Conservation (phyloP, 30 jellyfish, hydroid and myxozoan species). For the Hydractinia symbiolongicarpus region DNA sequence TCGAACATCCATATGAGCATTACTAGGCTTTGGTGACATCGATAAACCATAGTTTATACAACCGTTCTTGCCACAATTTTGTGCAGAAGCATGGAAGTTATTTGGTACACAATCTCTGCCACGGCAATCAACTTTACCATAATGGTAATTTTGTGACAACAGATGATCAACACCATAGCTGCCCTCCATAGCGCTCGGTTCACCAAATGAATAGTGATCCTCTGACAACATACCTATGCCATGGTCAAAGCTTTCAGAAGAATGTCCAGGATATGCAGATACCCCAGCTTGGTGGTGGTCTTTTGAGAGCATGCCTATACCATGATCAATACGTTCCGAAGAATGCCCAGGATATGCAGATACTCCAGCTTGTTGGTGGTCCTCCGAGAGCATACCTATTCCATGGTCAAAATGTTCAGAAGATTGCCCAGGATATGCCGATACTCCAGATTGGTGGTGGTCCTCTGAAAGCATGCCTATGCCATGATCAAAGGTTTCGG, state of each 20-base stretch:
- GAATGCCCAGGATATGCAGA: slow-evolving; percentile 9
- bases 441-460: background rate
- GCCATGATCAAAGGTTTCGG: background rate
- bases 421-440: background rate
- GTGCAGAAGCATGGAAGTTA: background rate
- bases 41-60: background rate
- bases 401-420: background rate
- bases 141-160: background rate
- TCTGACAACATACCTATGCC: slow-evolving; percentile 6
- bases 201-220: background rate
- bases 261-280: background rate
- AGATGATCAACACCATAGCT: slow-evolving; percentile 2
- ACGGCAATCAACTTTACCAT: background rate
- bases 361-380: slow-evolving; percentile 8
- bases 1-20: background rate
- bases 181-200: background rate
- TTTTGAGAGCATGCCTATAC: background rate
- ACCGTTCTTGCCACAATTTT: background rate
- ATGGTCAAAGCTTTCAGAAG: background rate
- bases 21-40: background rate
- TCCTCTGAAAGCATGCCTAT: slow-evolving; percentile 7
- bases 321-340: background rate
- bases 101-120: slow-evolving; percentile 14
- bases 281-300: slow-evolving; percentile 7
- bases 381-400: background rate